Conservation (phyloP, 2,797 vertebrate species). For the Ibycter americanus region DNA sequence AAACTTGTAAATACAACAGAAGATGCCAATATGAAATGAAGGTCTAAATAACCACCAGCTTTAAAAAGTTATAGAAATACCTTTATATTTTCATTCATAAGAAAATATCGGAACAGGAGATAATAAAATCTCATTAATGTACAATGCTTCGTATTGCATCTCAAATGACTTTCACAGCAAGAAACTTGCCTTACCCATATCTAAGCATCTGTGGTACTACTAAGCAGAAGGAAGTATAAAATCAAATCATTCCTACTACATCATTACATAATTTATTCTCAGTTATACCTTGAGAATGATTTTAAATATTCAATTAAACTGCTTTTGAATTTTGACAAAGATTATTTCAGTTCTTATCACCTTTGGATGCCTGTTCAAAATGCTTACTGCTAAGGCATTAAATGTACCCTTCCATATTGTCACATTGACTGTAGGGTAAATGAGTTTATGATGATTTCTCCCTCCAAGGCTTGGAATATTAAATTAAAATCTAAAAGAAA, state of each 20-base stretch:
- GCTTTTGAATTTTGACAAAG: conserved; percentile 47
- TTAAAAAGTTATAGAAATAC: neutral
- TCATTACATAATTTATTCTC: conserved; percentile 53
- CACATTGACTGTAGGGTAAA: conserved; percentile 33
- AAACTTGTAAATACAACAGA: neutral
- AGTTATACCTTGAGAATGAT: conserved; percentile 44
- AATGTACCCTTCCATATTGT: neutral
- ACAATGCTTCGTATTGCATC: neutral
- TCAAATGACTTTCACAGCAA: conserved; percentile 16
- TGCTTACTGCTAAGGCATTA: conserved; percentile 29
- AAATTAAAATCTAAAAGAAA: conserved; percentile 57
- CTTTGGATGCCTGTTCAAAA: conserved; percentile 53
- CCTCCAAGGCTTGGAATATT: conserved; percentile 53
- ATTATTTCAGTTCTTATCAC: conserved; percentile 64
- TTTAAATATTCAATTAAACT: conserved; percentile 62
- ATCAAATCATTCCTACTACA: neutral
- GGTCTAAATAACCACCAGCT: neutral
- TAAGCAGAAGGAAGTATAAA: conserved; percentile 10
- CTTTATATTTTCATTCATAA: neutral
- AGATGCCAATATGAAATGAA: neutral
- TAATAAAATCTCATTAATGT: conserved; percentile 15
- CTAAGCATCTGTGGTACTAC: neutral
- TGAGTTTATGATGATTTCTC: conserved; percentile 43
- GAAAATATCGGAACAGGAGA: neutral
- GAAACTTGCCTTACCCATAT: neutral